Evolutionary conservation across 2,113 vertebrate genomes (phyloP).

Genomic region (Nannobrachium achirus): DNA sequence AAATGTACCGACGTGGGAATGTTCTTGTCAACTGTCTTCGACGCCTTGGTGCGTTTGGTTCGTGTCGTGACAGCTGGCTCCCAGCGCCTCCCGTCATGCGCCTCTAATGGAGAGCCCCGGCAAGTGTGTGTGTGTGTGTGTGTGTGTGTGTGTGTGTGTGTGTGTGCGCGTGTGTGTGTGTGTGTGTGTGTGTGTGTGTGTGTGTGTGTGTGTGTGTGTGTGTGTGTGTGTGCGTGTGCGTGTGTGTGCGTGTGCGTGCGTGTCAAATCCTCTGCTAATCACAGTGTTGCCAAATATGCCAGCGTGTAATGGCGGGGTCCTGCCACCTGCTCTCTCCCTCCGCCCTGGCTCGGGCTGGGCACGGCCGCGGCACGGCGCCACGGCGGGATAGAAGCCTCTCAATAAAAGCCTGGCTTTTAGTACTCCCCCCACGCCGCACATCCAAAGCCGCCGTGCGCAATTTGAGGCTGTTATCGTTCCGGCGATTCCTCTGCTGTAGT

Average conservation of each 20-base stretch:
- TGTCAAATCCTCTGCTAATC: constrained; percentile 39
- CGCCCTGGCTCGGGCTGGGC: constrained; percentile 16
- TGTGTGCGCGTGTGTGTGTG: background rate
- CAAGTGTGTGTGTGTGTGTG: constrained; percentile 46
- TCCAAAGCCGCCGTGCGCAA: no score
- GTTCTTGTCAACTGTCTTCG: no score
- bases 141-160: constrained; percentile 10
- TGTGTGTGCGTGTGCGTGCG: constrained; percentile 1
- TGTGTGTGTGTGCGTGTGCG: constrained; percentile 10
- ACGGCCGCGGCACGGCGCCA: background rate
- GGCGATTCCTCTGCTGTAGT: no score
- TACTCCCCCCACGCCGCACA: no score
- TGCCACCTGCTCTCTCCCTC: constrained; percentile 64
- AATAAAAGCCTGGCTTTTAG: no score
- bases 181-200: constrained; percentile 21
- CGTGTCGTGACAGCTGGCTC: no score
- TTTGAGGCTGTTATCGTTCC: no score
- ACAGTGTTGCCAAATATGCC: constrained; percentile 33
- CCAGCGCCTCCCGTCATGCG: no score
- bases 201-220: background rate
- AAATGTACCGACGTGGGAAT: no score
- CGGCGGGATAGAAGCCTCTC: no score
- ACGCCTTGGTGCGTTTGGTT: no score
- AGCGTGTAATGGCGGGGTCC: constrained; percentile 38
- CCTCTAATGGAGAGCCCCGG: background rate